Percentiles rank a stretch among this genome's conserved stretches.
phyloP scores from a whole-genome alignment of 2,797 vertebrate genomes.

The Erethizon dorsatum region DNA sequence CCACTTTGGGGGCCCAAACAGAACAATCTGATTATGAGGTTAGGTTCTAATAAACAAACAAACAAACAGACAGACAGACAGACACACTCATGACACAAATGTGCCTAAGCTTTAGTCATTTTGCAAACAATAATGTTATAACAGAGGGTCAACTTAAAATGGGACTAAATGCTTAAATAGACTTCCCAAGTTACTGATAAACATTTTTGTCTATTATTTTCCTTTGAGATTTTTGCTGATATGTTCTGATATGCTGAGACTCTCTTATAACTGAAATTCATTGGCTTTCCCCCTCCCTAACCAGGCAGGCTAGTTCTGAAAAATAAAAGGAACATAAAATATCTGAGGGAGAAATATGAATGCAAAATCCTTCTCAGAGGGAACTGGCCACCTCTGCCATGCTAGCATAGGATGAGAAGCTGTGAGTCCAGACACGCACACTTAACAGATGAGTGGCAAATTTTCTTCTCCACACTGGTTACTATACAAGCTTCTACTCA shows the following conservation, averaged over 20 bases:
- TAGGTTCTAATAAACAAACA: slow-evolving; percentile 73
- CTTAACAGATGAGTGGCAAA: background rate
- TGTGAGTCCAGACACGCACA: slow-evolving; percentile 25
- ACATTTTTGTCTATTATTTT: slow-evolving; percentile 6
- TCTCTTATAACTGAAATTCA: background rate
- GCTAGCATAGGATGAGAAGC: slow-evolving; percentile 14
- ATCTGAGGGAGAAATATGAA: background rate
- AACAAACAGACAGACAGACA: slow-evolving; percentile 49
- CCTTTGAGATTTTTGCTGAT: slow-evolving; percentile 13
- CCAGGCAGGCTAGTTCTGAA: background rate
- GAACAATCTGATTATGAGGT: slow-evolving; percentile 77
- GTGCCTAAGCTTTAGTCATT: slow-evolving; percentile 49
- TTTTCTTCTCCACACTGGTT: background rate
- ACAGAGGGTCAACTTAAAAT: background rate
- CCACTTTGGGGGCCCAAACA: slow-evolving; percentile 73
- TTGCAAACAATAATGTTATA: slow-evolving; percentile 25
- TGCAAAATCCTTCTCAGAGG: background rate
- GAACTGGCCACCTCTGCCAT: background rate
- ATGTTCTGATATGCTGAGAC: background rate
- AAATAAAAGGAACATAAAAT: background rate
- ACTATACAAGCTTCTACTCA: background rate
- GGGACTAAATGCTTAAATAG: slow-evolving; percentile 29
- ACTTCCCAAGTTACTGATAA: background rate
- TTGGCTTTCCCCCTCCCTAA: slow-evolving; percentile 31
- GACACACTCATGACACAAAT: background rate